Conservation (phyloP, 2,113 vertebrate species). For the Ptyas mucosa region DNA sequence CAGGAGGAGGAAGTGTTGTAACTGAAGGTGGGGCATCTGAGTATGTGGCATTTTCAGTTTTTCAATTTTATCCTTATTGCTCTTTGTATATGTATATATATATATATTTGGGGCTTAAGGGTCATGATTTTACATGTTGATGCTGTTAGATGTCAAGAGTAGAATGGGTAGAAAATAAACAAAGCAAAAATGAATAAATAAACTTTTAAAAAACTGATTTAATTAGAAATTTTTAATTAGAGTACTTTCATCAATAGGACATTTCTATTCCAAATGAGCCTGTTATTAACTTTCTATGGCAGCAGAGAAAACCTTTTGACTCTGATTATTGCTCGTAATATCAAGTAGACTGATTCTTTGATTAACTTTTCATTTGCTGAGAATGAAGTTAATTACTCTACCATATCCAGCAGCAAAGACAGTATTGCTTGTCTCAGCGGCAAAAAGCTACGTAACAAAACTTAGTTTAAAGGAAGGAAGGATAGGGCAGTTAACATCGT, state of each 20-base stretch:
- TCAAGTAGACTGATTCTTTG: slow-evolving; percentile 48
- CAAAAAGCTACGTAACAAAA: not conserved
- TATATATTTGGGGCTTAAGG: not conserved
- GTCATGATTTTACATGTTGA: not conserved
- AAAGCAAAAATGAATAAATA: not conserved
- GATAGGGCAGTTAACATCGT: slow-evolving; percentile 13
- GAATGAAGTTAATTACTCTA: slow-evolving; percentile 60
- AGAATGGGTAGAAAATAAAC: not conserved
- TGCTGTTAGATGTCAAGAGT: not conserved
- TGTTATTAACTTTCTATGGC: slow-evolving; percentile 46
- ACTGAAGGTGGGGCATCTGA: not conserved
- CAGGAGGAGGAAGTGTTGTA: not conserved
- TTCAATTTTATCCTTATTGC: not conserved
- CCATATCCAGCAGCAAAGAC: slow-evolving; percentile 49
- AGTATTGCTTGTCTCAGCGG: slow-evolving; percentile 59
- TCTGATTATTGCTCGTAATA: slow-evolving; percentile 41
- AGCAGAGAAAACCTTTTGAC: slow-evolving; percentile 33
- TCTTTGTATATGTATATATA: not conserved
- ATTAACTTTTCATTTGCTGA: slow-evolving; percentile 63
- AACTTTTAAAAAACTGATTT: slow-evolving; percentile 67
- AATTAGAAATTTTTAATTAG: slow-evolving; percentile 72
- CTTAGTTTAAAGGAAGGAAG: not conserved
- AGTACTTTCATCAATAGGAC: slow-evolving; percentile 52
- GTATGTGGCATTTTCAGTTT: not conserved
- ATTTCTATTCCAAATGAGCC: slow-evolving; percentile 51